Conservation (phyloP, 2,888 invertebrate genomes). For the Eupelmus urozonus region DNA sequence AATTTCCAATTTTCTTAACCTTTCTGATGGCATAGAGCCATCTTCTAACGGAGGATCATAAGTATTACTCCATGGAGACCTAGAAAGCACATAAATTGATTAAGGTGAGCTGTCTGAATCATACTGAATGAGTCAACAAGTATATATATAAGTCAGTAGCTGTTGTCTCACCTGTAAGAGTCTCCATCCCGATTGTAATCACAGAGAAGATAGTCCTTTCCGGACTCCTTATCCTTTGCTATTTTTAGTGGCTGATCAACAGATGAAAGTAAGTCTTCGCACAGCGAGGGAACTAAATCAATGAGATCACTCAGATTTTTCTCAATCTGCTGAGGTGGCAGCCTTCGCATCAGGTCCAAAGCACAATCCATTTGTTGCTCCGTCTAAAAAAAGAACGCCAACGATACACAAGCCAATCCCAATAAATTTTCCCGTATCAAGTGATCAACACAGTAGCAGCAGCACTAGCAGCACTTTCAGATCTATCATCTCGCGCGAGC, state of each 20-base stretch:
- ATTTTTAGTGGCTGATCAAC: constrained; percentile 99
- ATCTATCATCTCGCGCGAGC: constrained; percentile 37
- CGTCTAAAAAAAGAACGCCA: constrained; percentile 80
- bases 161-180: constrained; percentile 78
- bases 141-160: neutral
- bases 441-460: neutral
- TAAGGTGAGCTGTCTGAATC: too few relatives aligned
- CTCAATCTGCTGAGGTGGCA: constrained; percentile 99
- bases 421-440: constrained; percentile 4
- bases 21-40: constrained; percentile 98
- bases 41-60: constrained; percentile 99
- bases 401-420: neutral
- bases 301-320: constrained; percentile 98
- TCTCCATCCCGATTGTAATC: constrained; percentile 99
- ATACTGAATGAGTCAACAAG: neutral
- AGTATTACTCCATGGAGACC: constrained; percentile 99
- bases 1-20: constrained; percentile 95
- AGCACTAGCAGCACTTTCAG: neutral
- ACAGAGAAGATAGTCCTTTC: constrained; percentile 97
- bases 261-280: constrained; percentile 97
- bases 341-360: constrained; percentile 97
- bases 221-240: constrained; percentile 94
- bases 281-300: constrained; percentile 95
- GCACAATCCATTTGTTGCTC: constrained; percentile 99
- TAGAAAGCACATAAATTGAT: constrained; percentile 68